phyloP scores from a whole-genome alignment of 2,113 vertebrate genomes.

The Neopipo cinnamomea region DNA sequence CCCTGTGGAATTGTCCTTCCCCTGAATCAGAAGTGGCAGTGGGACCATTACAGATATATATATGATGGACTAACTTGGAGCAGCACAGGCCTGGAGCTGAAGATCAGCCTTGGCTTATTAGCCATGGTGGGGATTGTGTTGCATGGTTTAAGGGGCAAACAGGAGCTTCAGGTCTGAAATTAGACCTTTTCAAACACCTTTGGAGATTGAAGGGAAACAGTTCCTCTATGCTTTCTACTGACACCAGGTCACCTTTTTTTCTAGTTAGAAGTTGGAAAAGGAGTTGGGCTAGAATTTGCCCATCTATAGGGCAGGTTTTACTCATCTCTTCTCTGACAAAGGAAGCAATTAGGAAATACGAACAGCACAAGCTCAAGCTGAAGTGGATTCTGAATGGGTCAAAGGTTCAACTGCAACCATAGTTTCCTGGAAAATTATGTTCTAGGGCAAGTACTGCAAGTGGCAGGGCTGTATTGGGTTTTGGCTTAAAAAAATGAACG shows the following conservation, averaged over 20 bases:
- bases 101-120: background rate
- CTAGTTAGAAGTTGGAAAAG: background rate
- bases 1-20: background rate
- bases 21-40: background rate
- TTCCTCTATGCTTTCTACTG: background rate
- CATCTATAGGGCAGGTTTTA: background rate
- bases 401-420: background rate
- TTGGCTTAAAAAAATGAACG: background rate
- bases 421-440: background rate
- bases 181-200: background rate
- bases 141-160: background rate
- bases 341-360: background rate
- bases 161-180: background rate
- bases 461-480: background rate
- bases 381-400: background rate
- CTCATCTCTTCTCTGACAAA: background rate
- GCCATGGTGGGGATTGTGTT: background rate
- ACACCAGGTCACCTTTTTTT: background rate
- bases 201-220: background rate
- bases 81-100: background rate
- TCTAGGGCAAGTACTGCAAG: background rate
- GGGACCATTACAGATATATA: background rate
- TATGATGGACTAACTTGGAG: background rate
- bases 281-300: background rate
- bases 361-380: background rate